Conservation (phyloP, 2,797 vertebrate genomes). For the Bothrops alternatus region DNA sequence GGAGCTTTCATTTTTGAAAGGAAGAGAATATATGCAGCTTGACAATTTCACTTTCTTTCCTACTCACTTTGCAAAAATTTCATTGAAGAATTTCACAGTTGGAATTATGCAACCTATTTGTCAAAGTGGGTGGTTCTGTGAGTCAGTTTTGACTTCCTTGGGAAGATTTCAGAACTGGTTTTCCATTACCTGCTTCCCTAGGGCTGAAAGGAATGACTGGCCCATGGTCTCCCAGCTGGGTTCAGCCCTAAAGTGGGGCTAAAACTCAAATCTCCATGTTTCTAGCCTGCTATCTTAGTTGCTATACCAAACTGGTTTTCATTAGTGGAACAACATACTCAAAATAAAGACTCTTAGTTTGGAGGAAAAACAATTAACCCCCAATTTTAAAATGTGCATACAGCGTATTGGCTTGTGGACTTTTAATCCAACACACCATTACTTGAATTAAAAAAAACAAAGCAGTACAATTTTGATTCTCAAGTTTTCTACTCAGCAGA, state of each 20-base stretch:
- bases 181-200: neutral
- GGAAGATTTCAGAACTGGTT: neutral
- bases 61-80: neutral
- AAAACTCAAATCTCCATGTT: neutral
- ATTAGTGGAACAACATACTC: neutral
- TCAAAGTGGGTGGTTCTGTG: neutral
- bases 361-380: slow-evolving; percentile 53
- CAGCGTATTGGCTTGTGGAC: slow-evolving; percentile 41
- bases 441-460: slow-evolving; percentile 16
- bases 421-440: slow-evolving; percentile 13
- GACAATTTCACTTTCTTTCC: slow-evolving; percentile 39
- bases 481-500: neutral
- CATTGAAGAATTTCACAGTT: neutral
- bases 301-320: neutral
- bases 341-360: neutral
- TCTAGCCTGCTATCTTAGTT: neutral
- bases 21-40: neutral
- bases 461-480: neutral
- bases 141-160: neutral
- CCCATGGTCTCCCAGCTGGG: neutral
- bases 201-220: neutral
- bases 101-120: rapidly evolving
- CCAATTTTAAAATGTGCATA: slow-evolving; percentile 19
- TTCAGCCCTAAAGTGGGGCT: neutral
- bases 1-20: neutral